A percentile compares a stretch with the other conserved stretches of the same genome.
These are phyloP conservation scores for Conus ventricosus DNA, from an alignment of 1,140 invertebrate species.

Conservation along the genomic window DNA sequence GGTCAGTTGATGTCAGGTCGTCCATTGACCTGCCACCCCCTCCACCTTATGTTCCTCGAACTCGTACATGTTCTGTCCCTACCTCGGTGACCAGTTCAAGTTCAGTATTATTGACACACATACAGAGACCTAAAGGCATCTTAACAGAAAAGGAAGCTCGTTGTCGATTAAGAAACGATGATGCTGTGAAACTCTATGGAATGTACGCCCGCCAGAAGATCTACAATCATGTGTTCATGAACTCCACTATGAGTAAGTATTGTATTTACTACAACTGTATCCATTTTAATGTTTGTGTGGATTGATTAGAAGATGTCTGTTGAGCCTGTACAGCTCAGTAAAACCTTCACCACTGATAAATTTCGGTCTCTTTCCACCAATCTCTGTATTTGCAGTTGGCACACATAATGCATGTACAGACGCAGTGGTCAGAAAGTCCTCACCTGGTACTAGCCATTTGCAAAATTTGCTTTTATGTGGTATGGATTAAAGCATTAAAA, in stretches of 20 bases:
- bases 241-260: conserved; percentile 50
- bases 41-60: conserved; percentile 50
- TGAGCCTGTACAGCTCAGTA: too few species aligned
- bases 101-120: conserved; percentile 49
- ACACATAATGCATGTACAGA: too few species aligned
- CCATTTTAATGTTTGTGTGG: too few species aligned
- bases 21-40: conserved; percentile 53
- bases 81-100: conserved; percentile 13
- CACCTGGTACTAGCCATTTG: too few species aligned
- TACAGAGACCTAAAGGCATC: conserved; percentile 54
- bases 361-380: too few species aligned
- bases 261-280: background rate
- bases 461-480: too few species aligned
- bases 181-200: conserved; percentile 62
- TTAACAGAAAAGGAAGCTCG: conserved; percentile 58
- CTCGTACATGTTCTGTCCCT: conserved; percentile 22
- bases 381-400: too few species aligned
- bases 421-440: too few species aligned
- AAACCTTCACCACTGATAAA: too few species aligned
- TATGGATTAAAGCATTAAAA: too few species aligned
- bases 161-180: conserved; percentile 57
- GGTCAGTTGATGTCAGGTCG: conserved; percentile 18
- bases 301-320: too few species aligned
- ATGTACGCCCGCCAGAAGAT: conserved; percentile 61
- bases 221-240: conserved; percentile 70